Conservation (phyloP, 2,113 vertebrate species). For the Syrmaticus mikado region DNA sequence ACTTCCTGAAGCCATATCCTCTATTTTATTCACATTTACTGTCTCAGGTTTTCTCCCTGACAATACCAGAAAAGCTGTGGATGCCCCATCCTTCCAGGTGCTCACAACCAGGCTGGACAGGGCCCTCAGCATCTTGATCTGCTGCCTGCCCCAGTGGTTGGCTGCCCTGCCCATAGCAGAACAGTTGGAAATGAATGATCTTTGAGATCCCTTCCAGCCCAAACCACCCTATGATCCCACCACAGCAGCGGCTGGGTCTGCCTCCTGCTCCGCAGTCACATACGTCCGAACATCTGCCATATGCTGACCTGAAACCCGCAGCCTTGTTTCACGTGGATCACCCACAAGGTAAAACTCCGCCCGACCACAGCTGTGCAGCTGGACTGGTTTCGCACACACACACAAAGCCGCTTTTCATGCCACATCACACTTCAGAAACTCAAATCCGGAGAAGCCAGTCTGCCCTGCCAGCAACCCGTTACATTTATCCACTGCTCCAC, state of each 20-base stretch:
- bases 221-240: no score
- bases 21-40: not conserved
- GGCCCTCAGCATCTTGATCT: no score
- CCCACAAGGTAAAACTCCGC: not conserved
- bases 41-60: not conserved
- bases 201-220: no score
- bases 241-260: accelerated
- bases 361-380: conserved; percentile 10
- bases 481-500: accelerated
- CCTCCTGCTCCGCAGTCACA: not conserved
- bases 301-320: not conserved
- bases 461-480: accelerated
- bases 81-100: no score
- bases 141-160: no score
- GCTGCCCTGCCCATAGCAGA: no score
- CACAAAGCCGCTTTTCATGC: accelerated
- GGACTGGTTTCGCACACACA: not conserved
- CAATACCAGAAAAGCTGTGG: no score
- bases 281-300: not conserved
- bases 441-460: accelerated
- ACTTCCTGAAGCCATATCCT: not conserved
- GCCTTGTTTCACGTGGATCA: not conserved
- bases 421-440: not conserved
- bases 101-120: no score
- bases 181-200: no score